A percentile compares a stretch with the other conserved stretches of the same genome.
Conservation (phyloP, 1,140 invertebrate species). For the Venustaconcha ellipsiformis region DNA sequence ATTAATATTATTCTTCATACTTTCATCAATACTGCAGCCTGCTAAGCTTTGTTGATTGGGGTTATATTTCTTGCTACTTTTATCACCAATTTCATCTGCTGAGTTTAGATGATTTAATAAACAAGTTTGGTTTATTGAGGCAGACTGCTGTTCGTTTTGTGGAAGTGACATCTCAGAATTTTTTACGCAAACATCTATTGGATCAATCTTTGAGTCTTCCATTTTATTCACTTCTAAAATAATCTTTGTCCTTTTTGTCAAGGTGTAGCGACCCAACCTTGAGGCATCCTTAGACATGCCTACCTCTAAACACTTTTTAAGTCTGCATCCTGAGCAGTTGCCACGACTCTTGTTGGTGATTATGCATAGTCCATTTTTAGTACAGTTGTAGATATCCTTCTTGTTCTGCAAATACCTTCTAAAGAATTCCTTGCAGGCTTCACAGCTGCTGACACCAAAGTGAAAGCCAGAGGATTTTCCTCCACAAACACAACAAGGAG, state of each 20-base stretch:
- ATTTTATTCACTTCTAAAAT: slow-evolving; percentile 36
- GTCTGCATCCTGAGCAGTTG: slow-evolving; percentile 29
- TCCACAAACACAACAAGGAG: slow-evolving; percentile 69
- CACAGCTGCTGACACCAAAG: slow-evolving; percentile 71
- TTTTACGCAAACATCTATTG: background rate
- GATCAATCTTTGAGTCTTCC: slow-evolving; percentile 20
- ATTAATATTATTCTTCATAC: too few species aligned
- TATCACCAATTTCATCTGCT: slow-evolving; percentile 13
- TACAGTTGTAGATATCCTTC: slow-evolving; percentile 25
- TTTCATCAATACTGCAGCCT: background rate
- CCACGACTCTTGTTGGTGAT: slow-evolving; percentile 24
- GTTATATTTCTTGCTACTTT: background rate
- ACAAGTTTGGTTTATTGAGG: background rate
- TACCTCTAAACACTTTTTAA: slow-evolving; percentile 54
- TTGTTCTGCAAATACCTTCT: slow-evolving; percentile 18
- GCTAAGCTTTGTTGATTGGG: background rate
- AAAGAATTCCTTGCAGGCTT: slow-evolving; percentile 68
- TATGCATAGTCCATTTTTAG: slow-evolving; percentile 20
- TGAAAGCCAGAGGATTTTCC: slow-evolving; percentile 70
- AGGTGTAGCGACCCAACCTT: slow-evolving; percentile 38
- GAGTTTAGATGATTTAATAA: background rate
- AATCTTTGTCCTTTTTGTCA: slow-evolving; percentile 38
- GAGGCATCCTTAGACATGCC: slow-evolving; percentile 60
- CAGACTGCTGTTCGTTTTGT: background rate
- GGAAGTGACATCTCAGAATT: slow-evolving; percentile 1